A percentile compares a stretch with the other conserved stretches of the same genome.
These are phyloP conservation scores for Helarctos malayanus DNA, from an alignment of 2,797 vertebrate genomes.

Conservation along the genomic window DNA sequence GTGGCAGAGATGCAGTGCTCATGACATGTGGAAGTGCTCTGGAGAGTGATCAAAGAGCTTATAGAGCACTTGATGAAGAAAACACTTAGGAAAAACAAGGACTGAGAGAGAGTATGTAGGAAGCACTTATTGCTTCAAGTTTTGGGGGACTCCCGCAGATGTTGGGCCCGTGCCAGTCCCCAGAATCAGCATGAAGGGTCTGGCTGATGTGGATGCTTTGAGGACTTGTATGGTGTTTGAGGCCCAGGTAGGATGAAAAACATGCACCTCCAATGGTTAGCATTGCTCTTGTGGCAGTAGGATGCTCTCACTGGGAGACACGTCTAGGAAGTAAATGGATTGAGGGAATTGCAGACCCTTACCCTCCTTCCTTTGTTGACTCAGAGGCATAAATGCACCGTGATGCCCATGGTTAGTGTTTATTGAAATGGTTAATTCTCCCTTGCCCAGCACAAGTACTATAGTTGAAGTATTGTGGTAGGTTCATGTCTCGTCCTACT, in stretches of 20 bases:
- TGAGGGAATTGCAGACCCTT: not conserved
- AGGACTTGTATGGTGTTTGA: not conserved
- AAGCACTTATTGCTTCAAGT: not conserved
- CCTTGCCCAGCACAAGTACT: not conserved
- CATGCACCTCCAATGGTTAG: too few relatives aligned
- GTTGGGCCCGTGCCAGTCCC: fast-evolving
- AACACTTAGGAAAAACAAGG: not conserved
- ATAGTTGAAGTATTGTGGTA: not conserved
- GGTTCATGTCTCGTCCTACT: not conserved
- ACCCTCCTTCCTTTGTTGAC: not conserved
- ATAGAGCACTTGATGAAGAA: not conserved
- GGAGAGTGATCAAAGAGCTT: not conserved
- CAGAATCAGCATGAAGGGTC: not conserved
- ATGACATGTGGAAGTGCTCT: not conserved
- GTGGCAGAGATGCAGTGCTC: not conserved
- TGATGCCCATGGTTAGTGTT: not conserved
- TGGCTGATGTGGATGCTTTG: not conserved
- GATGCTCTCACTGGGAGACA: not conserved
- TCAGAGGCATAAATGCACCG: not conserved
- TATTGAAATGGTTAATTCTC: not conserved
- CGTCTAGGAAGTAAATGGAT: not conserved
- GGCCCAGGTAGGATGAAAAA: not conserved
- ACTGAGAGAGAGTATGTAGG: not conserved
- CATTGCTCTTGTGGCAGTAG: not conserved
- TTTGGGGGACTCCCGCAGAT: not conserved